Percentiles rank a stretch among this genome's conserved stretches.
Conservation (phyloP, 2,797 vertebrate genomes). For the Nothura maculosa region DNA sequence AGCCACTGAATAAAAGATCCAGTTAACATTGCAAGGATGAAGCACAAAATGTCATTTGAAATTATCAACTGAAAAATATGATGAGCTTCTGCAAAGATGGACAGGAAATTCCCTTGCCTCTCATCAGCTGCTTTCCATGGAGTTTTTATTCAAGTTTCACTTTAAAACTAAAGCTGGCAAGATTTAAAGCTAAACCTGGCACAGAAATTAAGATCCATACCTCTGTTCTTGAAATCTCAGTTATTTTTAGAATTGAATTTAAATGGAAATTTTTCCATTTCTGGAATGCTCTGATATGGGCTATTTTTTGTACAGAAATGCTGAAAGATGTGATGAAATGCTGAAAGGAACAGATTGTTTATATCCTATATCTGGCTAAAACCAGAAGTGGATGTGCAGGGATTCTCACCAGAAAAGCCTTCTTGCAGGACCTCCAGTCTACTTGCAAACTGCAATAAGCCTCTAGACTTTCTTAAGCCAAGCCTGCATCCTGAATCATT, state of each 20-base stretch:
- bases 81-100: neutral
- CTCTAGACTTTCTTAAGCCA: neutral
- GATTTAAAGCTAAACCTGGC: neutral
- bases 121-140: neutral
- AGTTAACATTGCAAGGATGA: neutral
- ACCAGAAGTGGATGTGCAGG: neutral
- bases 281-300: neutral
- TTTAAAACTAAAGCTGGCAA: neutral
- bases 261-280: neutral
- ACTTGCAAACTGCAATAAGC: neutral
- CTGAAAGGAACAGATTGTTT: neutral
- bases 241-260: neutral
- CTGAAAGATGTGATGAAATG: neutral
- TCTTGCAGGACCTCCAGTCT: neutral
- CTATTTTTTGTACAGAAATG: neutral
- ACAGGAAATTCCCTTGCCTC: neutral
- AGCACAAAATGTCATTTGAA: neutral
- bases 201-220: neutral
- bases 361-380: neutral
- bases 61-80: neutral
- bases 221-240: neutral
- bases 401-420: neutral
- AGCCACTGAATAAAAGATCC: neutral
- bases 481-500: neutral
- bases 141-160: neutral